Base-by-base conservation (phyloP, 1,140 invertebrate species). In the Heliothis subflexa region DNA sequence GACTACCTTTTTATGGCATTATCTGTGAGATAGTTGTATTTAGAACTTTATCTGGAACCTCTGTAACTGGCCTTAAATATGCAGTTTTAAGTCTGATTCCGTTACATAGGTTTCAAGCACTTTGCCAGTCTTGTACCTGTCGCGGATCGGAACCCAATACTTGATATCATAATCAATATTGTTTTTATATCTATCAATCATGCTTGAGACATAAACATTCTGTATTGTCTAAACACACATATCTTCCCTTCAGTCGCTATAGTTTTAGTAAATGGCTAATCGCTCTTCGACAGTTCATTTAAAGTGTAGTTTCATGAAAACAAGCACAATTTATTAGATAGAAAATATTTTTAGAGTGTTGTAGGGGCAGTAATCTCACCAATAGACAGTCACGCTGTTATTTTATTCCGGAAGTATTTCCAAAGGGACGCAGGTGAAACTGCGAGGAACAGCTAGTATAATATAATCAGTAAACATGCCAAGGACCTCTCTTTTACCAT, bases 91-190 rank as follows among this genome's bases (percentile, higher is more conserved):
- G 21, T 16, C 52, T 45, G 11, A 52, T 33, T 33, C 33, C 33
- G 33, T 0, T 33, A 33, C 33, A 33, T 33, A 33, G 7, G 1
- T 33, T 33, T 33, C 1, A 49, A 3, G 13, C 10, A 61, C 25
- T 13, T 40, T 62, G 25, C n/a, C 14, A 10, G 66, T 70, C 25
- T 10, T 64, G 73, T 75, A 16, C 73, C 59, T 75, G 57, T 5
- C 57, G 64, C 73, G 45, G 59, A 49, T 47, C 59, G 45, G 59
- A 47, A 64, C 49, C 55, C 55, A 71, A 33, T 49, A 74, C 40
- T 62, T 74, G 21, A 64, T 64, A 50, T 75, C 57, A 74, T 62
- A 74, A 74, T 73, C 71, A 61, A 73, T 73, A 73, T 55, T 13
- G 71, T 11, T 61, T 33, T 40, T 33, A 55, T 64, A 64, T 62